These are phyloP conservation scores for Petrosia ficiformis DNA, from an alignment of 37 sponge, comb jelly and placozoan genomes.

Conservation along the genomic window DNA sequence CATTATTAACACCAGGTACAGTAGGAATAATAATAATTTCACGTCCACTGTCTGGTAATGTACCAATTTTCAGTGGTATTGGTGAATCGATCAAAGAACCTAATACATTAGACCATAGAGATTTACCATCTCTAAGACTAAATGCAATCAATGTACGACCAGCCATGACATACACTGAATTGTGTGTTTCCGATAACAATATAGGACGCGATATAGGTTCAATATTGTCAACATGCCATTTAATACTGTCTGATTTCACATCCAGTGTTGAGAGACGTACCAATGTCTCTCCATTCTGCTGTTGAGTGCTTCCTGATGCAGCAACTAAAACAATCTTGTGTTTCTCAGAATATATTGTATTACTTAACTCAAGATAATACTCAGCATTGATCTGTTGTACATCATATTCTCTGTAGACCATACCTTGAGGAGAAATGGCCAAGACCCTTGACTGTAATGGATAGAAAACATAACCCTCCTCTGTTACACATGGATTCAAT, in stretches of 20 bases:
- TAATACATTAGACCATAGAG: not conserved
- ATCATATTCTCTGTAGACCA: not conserved
- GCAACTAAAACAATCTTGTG: constrained; percentile 13
- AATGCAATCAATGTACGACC: not conserved
- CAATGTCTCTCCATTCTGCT: not conserved
- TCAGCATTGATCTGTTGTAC: not conserved
- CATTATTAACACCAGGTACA: not conserved
- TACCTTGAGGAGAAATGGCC: not conserved
- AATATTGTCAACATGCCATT: not conserved
- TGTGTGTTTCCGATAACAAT: not conserved
- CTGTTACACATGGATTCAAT: not conserved
- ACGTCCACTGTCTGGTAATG: not conserved
- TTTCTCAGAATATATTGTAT: constrained; percentile 5
- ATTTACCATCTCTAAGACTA: not conserved
- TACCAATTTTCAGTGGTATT: not conserved
- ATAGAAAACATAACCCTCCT: not conserved
- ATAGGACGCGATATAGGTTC: not conserved
- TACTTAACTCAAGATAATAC: not conserved
- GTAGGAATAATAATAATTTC: not conserved
- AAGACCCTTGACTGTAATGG: not conserved
- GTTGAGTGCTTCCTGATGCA: not conserved
- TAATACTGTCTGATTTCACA: not conserved
- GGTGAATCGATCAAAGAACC: not conserved
- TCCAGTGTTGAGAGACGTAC: not conserved
- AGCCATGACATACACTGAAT: not conserved